A percentile compares a stretch with the other conserved stretches of the same genome.
Evolutionary conservation across 1,140 invertebrate species (phyloP).

Genomic region (Drosophila ogumai): DNA sequence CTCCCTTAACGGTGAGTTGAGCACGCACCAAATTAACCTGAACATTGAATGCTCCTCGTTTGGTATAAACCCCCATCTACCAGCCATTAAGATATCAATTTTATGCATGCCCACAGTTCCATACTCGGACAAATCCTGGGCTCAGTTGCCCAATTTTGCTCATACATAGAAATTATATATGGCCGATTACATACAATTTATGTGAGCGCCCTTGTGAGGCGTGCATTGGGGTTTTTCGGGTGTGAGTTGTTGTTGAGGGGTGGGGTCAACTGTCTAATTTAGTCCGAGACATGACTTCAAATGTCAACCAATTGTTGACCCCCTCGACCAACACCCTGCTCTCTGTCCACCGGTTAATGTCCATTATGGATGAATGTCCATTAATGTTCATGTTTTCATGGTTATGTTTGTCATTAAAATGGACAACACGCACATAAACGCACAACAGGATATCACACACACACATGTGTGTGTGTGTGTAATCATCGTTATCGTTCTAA

Average conservation of each 20-base stretch:
- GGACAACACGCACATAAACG: constrained; percentile 48
- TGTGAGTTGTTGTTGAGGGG: neutral
- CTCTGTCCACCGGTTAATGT: constrained; percentile 28
- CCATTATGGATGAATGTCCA: constrained; percentile 68
- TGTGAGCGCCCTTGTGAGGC: constrained; percentile 11
- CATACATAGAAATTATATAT: constrained; percentile 65
- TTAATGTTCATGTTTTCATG: constrained; percentile 65
- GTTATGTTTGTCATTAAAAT: constrained; percentile 67
- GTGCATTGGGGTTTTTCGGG: constrained; percentile 13
- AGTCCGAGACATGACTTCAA: constrained; percentile 60
- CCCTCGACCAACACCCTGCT: neutral
- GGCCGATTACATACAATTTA: constrained; percentile 47
- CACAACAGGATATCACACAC: constrained; percentile 36
- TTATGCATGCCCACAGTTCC: constrained; percentile 65
- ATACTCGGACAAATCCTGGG: constrained; percentile 51
- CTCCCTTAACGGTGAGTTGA: constrained; percentile 46
- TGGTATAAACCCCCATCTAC: constrained; percentile 2
- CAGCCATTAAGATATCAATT: constrained; percentile 65
- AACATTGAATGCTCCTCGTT: constrained; percentile 30
- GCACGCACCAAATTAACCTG: constrained; percentile 55
- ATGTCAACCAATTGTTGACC: constrained; percentile 54
- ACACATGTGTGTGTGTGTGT: constrained; percentile 10
- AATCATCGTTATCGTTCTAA: constrained; percentile 17
- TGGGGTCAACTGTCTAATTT: constrained; percentile 49
- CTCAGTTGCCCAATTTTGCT: constrained; percentile 43